Percentiles rank a stretch among this genome's conserved stretches.
phyloP scores from a whole-genome alignment of 2,888 invertebrate species.

The Rosalia funebris region DNA sequence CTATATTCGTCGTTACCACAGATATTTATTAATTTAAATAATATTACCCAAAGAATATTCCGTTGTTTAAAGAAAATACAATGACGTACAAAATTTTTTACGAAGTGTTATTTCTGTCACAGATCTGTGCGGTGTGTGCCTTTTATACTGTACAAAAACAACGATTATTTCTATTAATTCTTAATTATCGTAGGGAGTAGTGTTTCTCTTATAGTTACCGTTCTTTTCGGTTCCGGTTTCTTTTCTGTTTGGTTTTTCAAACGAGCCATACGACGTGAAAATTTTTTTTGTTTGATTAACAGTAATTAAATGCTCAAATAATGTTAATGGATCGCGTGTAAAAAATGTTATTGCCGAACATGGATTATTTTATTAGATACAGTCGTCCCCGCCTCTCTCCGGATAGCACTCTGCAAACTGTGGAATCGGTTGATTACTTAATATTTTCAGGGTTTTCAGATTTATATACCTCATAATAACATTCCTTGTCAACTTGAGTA shows the following conservation, averaged over 20 bases:
- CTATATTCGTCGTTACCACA: conserved; percentile 55
- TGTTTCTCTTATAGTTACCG: conserved; percentile 40
- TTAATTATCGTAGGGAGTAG: conserved; percentile 24
- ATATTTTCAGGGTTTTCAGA: conserved; percentile 46
- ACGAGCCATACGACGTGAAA: neutral
- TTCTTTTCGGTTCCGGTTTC: conserved; percentile 27
- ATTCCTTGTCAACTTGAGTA: conserved; percentile 44
- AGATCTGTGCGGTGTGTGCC: conserved; percentile 56
- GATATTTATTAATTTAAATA: conserved; percentile 53
- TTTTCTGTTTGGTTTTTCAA: conserved; percentile 2
- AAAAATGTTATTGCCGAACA: conserved; percentile 11
- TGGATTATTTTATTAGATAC: neutral
- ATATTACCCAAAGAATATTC: conserved; percentile 54
- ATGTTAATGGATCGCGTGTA: conserved; percentile 31
- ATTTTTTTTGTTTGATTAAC: conserved; percentile 21
- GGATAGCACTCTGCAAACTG: conserved; percentile 26
- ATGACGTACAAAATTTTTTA: conserved; percentile 51
- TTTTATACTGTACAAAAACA: conserved; percentile 57
- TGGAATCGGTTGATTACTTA: conserved; percentile 37
- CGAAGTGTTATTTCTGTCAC: conserved; percentile 49
- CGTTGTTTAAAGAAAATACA: conserved; percentile 47
- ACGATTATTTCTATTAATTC: conserved; percentile 43
- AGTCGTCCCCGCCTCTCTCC: conserved; percentile 1
- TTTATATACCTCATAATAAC: conserved; percentile 47
- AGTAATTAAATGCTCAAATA: conserved; percentile 46